Conservation (phyloP, 1,140 invertebrate genomes). For the Nephila pilipes region DNA sequence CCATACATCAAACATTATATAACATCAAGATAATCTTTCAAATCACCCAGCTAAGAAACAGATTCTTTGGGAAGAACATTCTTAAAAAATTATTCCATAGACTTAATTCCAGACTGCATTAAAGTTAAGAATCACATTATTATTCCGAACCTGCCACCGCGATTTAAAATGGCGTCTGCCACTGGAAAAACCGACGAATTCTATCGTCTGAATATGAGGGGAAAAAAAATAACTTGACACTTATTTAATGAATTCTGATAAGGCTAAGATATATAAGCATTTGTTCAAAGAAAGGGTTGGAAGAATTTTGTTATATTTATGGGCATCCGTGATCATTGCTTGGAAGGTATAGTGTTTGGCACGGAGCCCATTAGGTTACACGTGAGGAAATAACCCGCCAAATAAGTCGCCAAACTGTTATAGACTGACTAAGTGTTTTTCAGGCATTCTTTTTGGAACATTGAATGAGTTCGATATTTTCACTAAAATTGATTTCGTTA, state of each 20-base stretch:
- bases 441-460: too few relatives aligned
- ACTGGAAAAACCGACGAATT: background rate
- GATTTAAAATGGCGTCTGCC: background rate
- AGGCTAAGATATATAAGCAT: slow-evolving; percentile 49
- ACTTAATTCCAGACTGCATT: slow-evolving; percentile 9
- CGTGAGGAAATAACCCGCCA: background rate
- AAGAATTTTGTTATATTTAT: slow-evolving; percentile 26
- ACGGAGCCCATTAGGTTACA: slow-evolving; percentile 36
- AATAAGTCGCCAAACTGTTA: slow-evolving; percentile 32
- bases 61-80: too few relatives aligned
- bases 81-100: background rate
- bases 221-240: background rate
- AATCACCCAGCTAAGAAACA: background rate
- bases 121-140: slow-evolving; percentile 21
- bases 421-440: background rate
- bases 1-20: slow-evolving; percentile 6
- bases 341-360: background rate
- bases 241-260: slow-evolving; percentile 55
- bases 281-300: background rate
- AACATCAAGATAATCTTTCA: slow-evolving; percentile 9
- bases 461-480: too few relatives aligned
- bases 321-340: background rate
- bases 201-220: too few relatives aligned
- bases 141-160: background rate
- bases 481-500: too few relatives aligned